phyloP scores from a whole-genome alignment of 2,888 invertebrate genomes.

The Yponomeuta sedellus region DNA sequence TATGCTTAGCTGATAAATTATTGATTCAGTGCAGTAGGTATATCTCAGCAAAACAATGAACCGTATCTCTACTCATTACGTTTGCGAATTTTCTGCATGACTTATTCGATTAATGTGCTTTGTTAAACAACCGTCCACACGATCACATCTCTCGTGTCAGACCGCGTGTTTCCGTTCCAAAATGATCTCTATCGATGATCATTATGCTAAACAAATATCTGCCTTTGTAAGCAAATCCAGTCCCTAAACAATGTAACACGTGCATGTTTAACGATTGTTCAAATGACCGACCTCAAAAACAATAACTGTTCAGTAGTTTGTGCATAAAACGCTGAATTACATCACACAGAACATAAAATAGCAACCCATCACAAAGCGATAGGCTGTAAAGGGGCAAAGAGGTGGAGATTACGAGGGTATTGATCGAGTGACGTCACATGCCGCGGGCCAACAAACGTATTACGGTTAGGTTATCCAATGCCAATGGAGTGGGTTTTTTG shows the following conservation, averaged over 20 bases:
- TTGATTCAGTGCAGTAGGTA: too few relatives aligned
- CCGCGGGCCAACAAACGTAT: slow-evolving; percentile 23
- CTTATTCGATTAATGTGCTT: background rate
- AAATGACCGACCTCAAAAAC: too few relatives aligned
- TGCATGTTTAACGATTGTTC: background rate
- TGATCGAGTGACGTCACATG: slow-evolving; percentile 40
- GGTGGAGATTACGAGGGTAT: slow-evolving; percentile 25
- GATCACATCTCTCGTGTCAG: background rate
- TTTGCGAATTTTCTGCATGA: background rate
- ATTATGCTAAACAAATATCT: background rate
- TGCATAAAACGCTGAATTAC: background rate
- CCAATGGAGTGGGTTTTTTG: background rate
- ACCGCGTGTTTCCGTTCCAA: background rate
- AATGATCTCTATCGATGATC: background rate
- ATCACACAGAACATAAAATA: background rate
- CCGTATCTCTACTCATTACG: background rate
- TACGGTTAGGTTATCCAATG: background rate
- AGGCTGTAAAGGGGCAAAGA: slow-evolving; percentile 15
- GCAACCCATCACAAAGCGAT: background rate
- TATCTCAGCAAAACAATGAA: background rate
- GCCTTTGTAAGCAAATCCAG: background rate
- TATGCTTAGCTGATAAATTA: background rate
- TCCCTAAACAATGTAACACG: background rate
- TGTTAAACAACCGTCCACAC: background rate
- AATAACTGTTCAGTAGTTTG: too few relatives aligned